A percentile compares a stretch with the other conserved stretches of the same genome.
Conservation (phyloP, 2,113 vertebrate genomes). For the Vicugna pacos region DNA sequence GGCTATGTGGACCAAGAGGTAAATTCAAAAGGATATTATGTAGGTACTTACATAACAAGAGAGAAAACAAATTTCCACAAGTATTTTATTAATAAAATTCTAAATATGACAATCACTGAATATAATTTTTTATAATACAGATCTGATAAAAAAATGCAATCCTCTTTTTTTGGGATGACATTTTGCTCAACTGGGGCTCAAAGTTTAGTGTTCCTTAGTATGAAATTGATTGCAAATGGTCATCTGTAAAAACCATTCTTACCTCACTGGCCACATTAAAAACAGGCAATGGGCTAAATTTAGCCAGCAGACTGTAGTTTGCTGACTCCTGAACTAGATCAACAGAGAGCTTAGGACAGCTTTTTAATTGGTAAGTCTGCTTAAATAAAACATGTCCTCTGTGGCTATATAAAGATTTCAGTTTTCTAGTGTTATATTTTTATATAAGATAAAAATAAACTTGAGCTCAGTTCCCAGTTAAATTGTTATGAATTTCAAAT, state of each 20-base stretch:
- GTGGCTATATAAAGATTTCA: background rate
- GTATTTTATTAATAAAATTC: constrained; percentile 17
- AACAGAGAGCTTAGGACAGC: background rate
- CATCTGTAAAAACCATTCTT: background rate
- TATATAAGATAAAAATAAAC: constrained; percentile 45
- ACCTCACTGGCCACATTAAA: background rate
- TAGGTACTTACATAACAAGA: background rate
- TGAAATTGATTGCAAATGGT: background rate
- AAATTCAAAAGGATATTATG: background rate
- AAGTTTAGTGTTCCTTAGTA: background rate
- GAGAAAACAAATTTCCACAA: background rate
- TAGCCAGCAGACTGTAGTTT: background rate
- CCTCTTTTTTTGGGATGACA: background rate
- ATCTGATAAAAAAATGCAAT: background rate
- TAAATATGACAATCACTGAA: background rate
- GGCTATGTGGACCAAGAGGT: background rate
- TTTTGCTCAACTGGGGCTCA: background rate
- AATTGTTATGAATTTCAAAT: constrained; percentile 49
- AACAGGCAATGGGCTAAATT: background rate
- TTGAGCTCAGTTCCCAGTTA: constrained; percentile 29
- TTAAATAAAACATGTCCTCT: constrained; percentile 39
- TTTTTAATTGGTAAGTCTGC: background rate
- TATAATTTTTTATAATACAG: constrained; percentile 20
- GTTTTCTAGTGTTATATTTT: constrained; percentile 40
- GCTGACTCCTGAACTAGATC: background rate